These are phyloP conservation scores for Neofelis nebulosa DNA, from an alignment of 2,113 vertebrate genomes.

Conservation along the genomic window DNA sequence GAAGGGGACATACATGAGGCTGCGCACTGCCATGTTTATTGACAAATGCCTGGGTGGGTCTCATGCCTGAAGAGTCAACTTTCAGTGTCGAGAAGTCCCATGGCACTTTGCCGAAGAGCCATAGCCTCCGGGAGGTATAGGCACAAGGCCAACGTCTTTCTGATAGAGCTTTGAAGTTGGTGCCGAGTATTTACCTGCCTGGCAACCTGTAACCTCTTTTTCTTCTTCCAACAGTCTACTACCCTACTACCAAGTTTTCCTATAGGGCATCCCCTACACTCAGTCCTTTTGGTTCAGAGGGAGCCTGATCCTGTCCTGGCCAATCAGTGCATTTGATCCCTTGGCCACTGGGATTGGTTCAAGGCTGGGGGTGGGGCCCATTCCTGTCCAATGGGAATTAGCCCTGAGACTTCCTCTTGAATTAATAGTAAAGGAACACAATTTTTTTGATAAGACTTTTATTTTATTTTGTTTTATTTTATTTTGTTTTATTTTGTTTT, in stretches of 20 bases:
- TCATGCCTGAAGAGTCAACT: neutral
- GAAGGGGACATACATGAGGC: neutral
- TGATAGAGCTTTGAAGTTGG: neutral
- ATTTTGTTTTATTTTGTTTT: no score
- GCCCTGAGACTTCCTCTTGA: neutral
- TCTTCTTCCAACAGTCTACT: neutral
- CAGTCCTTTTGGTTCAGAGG: neutral
- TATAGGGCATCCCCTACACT: no score
- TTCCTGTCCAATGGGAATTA: neutral
- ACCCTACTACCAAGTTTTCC: neutral
- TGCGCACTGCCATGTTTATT: neutral
- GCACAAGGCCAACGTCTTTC: neutral
- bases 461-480: neutral
- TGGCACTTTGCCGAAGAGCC: slow-evolving; percentile 24
- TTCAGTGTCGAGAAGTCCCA: neutral
- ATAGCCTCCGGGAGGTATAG: neutral
- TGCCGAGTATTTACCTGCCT: neutral
- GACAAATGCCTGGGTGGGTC: slow-evolving; percentile 56
- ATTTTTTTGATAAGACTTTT: neutral
- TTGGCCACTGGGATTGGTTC: neutral
- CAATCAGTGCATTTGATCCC: neutral
- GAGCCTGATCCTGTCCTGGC: neutral
- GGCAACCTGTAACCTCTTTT: neutral
- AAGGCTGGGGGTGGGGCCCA: neutral
- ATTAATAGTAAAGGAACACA: neutral